A percentile compares a stretch with the other conserved stretches of the same genome.
phyloP scores from a whole-genome alignment of 35 echinoderm and acorn worm species.

The Heliocidaris erythrogramma region DNA sequence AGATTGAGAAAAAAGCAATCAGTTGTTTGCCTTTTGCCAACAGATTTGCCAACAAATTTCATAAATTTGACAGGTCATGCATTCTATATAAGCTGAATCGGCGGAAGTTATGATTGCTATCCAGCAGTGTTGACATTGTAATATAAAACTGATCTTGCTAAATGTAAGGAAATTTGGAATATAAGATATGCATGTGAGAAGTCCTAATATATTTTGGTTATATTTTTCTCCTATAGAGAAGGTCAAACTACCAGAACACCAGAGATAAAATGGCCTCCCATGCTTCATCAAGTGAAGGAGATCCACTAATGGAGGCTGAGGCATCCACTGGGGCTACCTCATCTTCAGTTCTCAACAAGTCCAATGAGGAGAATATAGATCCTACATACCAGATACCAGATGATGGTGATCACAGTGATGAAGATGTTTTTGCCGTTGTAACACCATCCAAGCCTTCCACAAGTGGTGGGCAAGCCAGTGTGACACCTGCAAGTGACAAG shows the following conservation, averaged over 20 bases:
- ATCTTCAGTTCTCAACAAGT: slow-evolving; percentile 45
- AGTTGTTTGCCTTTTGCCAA: too few relatives aligned
- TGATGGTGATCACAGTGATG: slow-evolving; percentile 40
- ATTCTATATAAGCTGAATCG: too few relatives aligned
- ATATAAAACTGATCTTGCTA: background rate
- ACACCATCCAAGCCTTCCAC: slow-evolving; percentile 48
- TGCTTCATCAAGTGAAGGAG: slow-evolving; percentile 46
- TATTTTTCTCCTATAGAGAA: background rate
- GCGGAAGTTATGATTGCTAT: too few relatives aligned
- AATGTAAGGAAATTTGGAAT: background rate
- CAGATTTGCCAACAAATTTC: too few relatives aligned
- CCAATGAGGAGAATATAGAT: slow-evolving; percentile 63
- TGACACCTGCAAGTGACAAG: background rate
- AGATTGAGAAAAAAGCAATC: too few relatives aligned
- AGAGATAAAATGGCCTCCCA: slow-evolving; percentile 27
- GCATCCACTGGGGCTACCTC: background rate
- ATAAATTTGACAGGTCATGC: too few relatives aligned
- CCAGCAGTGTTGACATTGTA: background rate
- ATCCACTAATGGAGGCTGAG: background rate
- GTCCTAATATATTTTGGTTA: background rate
- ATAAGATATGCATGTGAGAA: background rate
- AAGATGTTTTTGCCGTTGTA: slow-evolving; percentile 36
- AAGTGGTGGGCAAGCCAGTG: background rate
- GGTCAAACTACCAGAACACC: slow-evolving; percentile 47
- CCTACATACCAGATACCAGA: slow-evolving; percentile 34